These are phyloP conservation scores for Drosophila paulistorum DNA, from an alignment of 1,140 invertebrate species.

Conservation along the genomic window DNA sequence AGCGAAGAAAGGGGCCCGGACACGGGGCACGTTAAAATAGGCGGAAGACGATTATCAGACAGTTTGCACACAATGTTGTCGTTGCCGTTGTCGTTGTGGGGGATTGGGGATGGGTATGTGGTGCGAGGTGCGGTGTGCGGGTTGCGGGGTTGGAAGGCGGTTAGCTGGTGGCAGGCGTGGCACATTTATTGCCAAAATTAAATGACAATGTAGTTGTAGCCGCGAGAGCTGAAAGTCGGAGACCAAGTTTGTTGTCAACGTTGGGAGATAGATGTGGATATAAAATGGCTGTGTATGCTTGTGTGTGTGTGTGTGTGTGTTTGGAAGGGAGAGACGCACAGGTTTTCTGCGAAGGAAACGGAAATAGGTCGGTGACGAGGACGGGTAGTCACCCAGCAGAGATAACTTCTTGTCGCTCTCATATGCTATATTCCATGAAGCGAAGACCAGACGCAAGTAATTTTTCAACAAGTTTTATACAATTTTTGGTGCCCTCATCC, in stretches of 20 bases:
- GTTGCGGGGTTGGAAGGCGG: neutral
- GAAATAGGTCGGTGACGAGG: neutral
- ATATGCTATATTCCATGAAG: constrained; percentile 9
- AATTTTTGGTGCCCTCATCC: constrained; percentile 35
- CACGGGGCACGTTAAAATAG: constrained; percentile 68
- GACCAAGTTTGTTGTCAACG: constrained; percentile 55
- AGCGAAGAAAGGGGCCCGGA: neutral
- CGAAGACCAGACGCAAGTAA: constrained; percentile 44
- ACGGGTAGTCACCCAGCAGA: constrained; percentile 13
- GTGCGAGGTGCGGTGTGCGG: too few species aligned
- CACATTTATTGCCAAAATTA: constrained; percentile 82
- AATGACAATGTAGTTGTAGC: constrained; percentile 77
- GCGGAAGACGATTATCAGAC: constrained; percentile 81
- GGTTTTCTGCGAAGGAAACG: constrained; percentile 24
- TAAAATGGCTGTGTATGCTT: neutral
- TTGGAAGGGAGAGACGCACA: neutral
- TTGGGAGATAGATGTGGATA: constrained; percentile 57
- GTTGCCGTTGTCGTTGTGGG: neutral
- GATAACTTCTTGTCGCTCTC: constrained; percentile 42
- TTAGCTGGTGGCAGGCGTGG: constrained; percentile 28
- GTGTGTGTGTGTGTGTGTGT: neutral
- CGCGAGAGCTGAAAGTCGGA: constrained; percentile 27
- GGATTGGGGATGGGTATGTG: neutral
- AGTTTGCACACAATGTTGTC: constrained; percentile 80
- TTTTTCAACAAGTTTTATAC: constrained; percentile 75